Conservation (phyloP, 2,888 invertebrate genomes). For the Lamellibrachia columna region DNA sequence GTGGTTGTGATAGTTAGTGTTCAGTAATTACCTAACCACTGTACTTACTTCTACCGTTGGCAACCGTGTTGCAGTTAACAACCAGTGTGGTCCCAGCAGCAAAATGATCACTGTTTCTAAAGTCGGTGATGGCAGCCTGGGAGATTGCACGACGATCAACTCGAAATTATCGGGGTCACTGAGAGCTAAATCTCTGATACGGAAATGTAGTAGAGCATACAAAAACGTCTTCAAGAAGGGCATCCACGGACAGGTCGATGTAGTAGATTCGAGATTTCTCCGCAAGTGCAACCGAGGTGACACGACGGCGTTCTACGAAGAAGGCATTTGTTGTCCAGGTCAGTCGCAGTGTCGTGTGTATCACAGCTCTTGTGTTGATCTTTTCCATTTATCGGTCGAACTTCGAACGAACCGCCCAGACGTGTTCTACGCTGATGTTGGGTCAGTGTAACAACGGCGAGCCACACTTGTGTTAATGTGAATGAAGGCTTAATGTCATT, state of each 20-base stretch:
- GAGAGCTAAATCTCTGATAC: not conserved
- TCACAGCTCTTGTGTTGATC: not conserved
- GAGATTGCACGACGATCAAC: not conserved
- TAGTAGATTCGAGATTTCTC: not conserved
- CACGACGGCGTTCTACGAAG: not conserved
- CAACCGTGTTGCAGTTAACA: not conserved
- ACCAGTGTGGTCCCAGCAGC: not conserved
- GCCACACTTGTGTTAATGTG: not conserved
- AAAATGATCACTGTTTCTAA: not conserved
- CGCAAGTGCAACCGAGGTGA: not conserved
- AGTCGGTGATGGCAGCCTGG: not conserved
- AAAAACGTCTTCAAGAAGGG: not conserved
- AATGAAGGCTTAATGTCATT: not conserved
- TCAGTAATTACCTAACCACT: no score
- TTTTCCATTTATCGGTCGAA: not conserved
- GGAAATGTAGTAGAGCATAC: not conserved
- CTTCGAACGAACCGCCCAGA: not conserved
- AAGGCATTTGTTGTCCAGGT: slow-evolving; percentile 22
- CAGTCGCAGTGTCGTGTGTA: not conserved
- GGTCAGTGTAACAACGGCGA: not conserved
- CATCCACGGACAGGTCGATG: slow-evolving; percentile 18
- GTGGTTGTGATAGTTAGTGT: no score
- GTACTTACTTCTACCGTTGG: not conserved
- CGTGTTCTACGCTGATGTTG: not conserved
- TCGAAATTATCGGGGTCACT: not conserved